Evolutionary conservation across 2,888 invertebrate species (phyloP).

Genomic region (Philereme vetulata): DNA sequence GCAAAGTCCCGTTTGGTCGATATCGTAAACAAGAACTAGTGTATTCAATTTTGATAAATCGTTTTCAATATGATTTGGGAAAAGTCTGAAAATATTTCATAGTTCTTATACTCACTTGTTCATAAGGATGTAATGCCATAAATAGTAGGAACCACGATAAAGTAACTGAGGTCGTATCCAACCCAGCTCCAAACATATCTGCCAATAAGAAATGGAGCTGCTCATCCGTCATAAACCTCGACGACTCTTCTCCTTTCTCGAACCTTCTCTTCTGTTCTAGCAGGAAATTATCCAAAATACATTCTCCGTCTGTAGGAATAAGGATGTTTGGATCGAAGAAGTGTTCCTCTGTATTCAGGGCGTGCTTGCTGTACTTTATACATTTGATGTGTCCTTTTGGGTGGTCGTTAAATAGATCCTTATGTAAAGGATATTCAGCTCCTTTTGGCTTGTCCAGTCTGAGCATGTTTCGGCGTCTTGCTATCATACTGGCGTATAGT

Average conservation of each 20-base stretch:
- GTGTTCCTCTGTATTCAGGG: slow-evolving; percentile 60
- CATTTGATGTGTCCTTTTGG: slow-evolving; percentile 73
- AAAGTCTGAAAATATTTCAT: no score
- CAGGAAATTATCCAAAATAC: slow-evolving; percentile 87
- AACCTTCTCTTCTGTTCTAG: slow-evolving; percentile 83
- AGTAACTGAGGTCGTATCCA: slow-evolving; percentile 92
- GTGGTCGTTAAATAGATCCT: slow-evolving; percentile 61
- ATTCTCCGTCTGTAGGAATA: slow-evolving; percentile 70
- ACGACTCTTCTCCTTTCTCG: slow-evolving; percentile 64
- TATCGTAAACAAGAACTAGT: no score
- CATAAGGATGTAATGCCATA: slow-evolving; percentile 87
- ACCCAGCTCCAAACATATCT: slow-evolving; percentile 93
- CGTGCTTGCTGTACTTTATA: slow-evolving; percentile 70
- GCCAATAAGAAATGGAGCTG: slow-evolving; percentile 90
- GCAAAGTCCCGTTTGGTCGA: no score
- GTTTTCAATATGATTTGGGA: no score
- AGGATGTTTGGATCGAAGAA: slow-evolving; percentile 71
- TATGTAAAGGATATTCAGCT: slow-evolving; percentile 60
- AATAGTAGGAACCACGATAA: slow-evolving; percentile 92
- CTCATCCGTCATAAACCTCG: slow-evolving; percentile 83
- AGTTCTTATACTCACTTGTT: slow-evolving; percentile 76
- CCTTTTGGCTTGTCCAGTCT: slow-evolving; percentile 57
- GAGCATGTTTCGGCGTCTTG: slow-evolving; percentile 74
- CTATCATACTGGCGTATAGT: slow-evolving; percentile 87
- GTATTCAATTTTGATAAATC: no score